Evolutionary conservation across 2,797 vertebrate species (phyloP), one percentile per base, ranked within the genome.

Genomic region (Orestias chungarensis): DNA sequence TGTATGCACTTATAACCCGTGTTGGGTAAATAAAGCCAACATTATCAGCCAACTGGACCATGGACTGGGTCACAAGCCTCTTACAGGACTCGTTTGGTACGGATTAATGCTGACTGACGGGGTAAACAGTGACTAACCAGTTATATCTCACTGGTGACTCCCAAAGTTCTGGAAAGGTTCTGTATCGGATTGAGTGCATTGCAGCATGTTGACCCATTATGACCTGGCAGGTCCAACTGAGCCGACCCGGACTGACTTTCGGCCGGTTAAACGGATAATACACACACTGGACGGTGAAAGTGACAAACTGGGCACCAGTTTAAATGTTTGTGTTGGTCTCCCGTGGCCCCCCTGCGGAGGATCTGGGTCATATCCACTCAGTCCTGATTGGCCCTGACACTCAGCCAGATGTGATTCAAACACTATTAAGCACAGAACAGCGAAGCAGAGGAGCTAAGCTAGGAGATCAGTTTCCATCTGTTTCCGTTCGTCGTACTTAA

Each of bases 321-420:
- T 6, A 40, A 27, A 20, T 10, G 59, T 40, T 1, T 29, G 52
- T 29, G 23, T 38, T 31, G 47, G 15, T 33, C 46, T 71, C 2
- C 57, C 18, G 70, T 59, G 46, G 1, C 68, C 62, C 77, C n/a
- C 81, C 84, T 71, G 81, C 3, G 64, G 75, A 1, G 78, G 80
- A 89, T 89, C 88, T 82, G 73, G 84, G 74, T 89, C 83, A 80
- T 18, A 49, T 15, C 40, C 33, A 8, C 27, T 81, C 59, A 47
- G 64, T 44, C 61, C 5, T 89, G 84, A 89, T 82, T 52, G 55
- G 74, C 1, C n/a, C 57, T 44, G 82, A 91, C 83, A 66, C 70
- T 87, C 61, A 89, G 82, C 74, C 75, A 79, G 68, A 78, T 67
- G 0, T 73, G 70, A 88, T 70, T 82, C 29, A 50, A 79, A 84